Evolutionary conservation across 2,888 invertebrate genomes (phyloP), one percentile per base, ranked within the genome.

Genomic region (Rhyacophila evoluta): DNA sequence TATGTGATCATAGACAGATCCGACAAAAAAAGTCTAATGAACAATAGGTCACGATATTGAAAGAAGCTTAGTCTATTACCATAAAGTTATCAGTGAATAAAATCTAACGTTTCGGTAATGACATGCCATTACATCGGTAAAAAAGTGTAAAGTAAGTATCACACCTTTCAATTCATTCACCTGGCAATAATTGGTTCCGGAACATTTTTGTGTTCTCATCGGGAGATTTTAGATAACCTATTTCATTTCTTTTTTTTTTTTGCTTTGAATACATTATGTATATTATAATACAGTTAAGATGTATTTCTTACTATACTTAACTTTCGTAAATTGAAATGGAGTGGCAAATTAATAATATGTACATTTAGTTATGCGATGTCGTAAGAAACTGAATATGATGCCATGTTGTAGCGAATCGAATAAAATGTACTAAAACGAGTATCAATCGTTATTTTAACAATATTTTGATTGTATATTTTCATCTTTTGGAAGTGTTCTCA

Each of bases 181-280:
- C 55, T 25, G 55, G 15, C 55, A 55, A 55, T 55, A 55, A 55
- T 55, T 55, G 19, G 12, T 55, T 55, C 55, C 55, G 55, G 55
- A 25, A 55, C 55, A 55, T 55, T 55, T 55, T 25, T 10, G 19
- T 55, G 12, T 55, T 19, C 12, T 55, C 55, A 19, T 55, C 55
- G 55, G 55, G 19, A 19, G 55, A 55, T 55, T 55, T 55, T 19
- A 10, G 10, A 55, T 55, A 19, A 55, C 55, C 55, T 55, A 8
- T 55, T 39, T 39, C 39, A 10, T 39, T 12, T 39, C n/a, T n/a
- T n/a, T n/a, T n/a, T n/a, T n/a, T 33, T 55, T 19, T 19, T 55
- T 55, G 55, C 19, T 10, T 0, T 8, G 55, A 3, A 8, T 25
- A 38, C 10, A 6, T 38, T 33, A 33, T 33, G 6, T 4, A 33